Percentiles rank a stretch among this genome's conserved stretches.
These are phyloP conservation scores for Platerodrilus igneus DNA, from an alignment of 2,888 invertebrate genomes.

Conservation along the genomic window DNA sequence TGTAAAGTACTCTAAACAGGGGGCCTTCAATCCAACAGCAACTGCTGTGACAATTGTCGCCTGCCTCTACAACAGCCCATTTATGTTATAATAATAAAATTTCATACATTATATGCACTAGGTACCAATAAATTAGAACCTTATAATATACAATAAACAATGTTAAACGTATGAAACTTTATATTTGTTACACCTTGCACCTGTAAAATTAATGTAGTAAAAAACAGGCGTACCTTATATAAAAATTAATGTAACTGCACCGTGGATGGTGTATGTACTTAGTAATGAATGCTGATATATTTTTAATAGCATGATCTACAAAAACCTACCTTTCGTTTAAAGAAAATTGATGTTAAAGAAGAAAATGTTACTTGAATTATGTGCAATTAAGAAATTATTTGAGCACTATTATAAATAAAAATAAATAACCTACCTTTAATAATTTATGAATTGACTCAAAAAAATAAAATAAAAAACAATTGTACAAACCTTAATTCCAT, in stretches of 20 bases:
- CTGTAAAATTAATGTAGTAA: slow-evolving; percentile 22
- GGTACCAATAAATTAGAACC: slow-evolving; percentile 11
- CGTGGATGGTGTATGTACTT: slow-evolving; percentile 18
- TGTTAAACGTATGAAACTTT: slow-evolving; percentile 27
- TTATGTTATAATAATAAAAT: slow-evolving; percentile 23
- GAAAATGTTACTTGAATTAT: slow-evolving; percentile 19
- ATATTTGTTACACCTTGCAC: slow-evolving; percentile 26
- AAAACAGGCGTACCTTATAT: slow-evolving; percentile 28
- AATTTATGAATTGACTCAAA: too few species aligned
- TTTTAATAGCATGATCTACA: slow-evolving; percentile 16
- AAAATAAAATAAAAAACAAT: too few species aligned
- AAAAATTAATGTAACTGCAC: slow-evolving; percentile 19
- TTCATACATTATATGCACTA: slow-evolving; percentile 24
- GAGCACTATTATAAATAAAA: too few species aligned
- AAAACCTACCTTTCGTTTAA: slow-evolving; percentile 28
- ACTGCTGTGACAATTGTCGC: slow-evolving; percentile 33
- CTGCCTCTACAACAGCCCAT: slow-evolving; percentile 32
- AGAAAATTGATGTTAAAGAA: slow-evolving; percentile 21
- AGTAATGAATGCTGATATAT: slow-evolving; percentile 13
- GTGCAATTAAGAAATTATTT: too few species aligned
- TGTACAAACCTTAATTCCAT: too few species aligned
- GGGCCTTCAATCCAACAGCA: slow-evolving; percentile 35
- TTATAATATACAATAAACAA: slow-evolving; percentile 6
- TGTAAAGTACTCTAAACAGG: slow-evolving; percentile 27
- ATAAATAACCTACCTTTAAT: too few species aligned